A percentile compares a stretch with the other conserved stretches of the same genome.
phyloP scores from a whole-genome alignment of 1,140 invertebrate species.

The Pogonomyrmex californicus region DNA sequence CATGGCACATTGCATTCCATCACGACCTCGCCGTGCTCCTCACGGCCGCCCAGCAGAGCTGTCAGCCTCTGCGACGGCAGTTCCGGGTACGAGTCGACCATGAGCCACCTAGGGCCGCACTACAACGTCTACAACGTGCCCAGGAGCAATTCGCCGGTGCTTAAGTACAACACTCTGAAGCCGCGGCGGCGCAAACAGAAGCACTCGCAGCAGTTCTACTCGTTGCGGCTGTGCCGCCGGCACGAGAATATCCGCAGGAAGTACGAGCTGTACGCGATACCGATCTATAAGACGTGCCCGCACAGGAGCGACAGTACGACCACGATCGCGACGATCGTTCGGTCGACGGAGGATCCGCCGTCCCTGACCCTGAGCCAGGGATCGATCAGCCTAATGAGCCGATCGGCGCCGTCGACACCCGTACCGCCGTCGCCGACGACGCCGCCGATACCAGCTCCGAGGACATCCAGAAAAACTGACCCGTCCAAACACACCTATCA shows the following conservation, averaged over 20 bases:
- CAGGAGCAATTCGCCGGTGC: conserved; percentile 83
- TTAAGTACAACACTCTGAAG: conserved; percentile 83
- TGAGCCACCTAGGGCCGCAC: conserved; percentile 87
- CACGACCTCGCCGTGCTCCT: conserved; percentile 80
- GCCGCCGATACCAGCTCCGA: conserved; percentile 85
- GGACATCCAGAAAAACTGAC: conserved; percentile 82
- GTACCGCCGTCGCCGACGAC: conserved; percentile 53
- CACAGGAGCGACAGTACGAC: conserved; percentile 79
- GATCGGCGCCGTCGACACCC: conserved; percentile 38
- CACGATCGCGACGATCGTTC: conserved; percentile 74
- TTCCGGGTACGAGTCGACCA: conserved; percentile 89
- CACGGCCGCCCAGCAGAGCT: conserved; percentile 84
- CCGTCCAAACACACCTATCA: conserved; percentile 87
- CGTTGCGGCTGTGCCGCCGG: conserved; percentile 81
- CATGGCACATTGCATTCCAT: conserved; percentile 84
- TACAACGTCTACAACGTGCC: conserved; percentile 84
- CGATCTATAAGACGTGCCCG: conserved; percentile 84
- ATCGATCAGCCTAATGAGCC: neutral
- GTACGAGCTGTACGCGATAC: conserved; percentile 85
- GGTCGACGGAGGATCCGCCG: conserved; percentile 69
- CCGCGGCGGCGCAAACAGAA: conserved; percentile 82
- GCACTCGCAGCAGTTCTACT: conserved; percentile 84
- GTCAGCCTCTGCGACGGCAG: conserved; percentile 84
- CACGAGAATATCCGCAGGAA: conserved; percentile 77
- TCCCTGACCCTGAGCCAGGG: conserved; percentile 50